Evolutionary conservation across 2,797 vertebrate genomes (phyloP).

Genomic region (Enoplosus armatus): DNA sequence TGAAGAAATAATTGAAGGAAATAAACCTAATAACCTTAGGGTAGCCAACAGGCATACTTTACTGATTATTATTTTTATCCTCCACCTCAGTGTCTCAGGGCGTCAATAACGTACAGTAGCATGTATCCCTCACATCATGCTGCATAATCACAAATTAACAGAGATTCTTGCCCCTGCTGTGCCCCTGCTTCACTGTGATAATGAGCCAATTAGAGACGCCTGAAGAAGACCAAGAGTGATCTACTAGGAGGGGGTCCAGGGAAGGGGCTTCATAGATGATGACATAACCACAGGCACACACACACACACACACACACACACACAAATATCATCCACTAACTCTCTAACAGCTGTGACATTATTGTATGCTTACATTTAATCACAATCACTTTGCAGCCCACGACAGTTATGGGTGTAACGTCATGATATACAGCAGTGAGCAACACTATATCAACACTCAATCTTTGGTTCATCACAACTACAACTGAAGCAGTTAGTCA

Average conservation of each 20-base stretch:
- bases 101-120: slow-evolving; percentile 1
- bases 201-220: slow-evolving; percentile 56
- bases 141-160: slow-evolving; percentile 30
- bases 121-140: slow-evolving; percentile 17
- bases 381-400: neutral
- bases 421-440: neutral
- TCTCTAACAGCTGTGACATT: neutral
- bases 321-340: too few species aligned
- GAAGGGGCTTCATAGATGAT: neutral
- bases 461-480: neutral
- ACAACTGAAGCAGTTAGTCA: too few species aligned
- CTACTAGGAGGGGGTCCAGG: neutral
- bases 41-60: neutral
- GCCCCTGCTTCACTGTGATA: slow-evolving; percentile 19
- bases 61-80: neutral
- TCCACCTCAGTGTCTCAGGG: neutral
- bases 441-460: neutral
- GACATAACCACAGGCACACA: slow-evolving; percentile 3
- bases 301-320: neutral
- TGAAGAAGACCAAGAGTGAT: slow-evolving; percentile 19
- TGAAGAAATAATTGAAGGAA: neutral
- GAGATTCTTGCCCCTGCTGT: slow-evolving; percentile 16
- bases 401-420: neutral
- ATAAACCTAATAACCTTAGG: neutral
- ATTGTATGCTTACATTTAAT: neutral